These are phyloP conservation scores for Cyphomyrus discorhynchus DNA, from an alignment of 2,113 vertebrate species.

Conservation along the genomic window DNA sequence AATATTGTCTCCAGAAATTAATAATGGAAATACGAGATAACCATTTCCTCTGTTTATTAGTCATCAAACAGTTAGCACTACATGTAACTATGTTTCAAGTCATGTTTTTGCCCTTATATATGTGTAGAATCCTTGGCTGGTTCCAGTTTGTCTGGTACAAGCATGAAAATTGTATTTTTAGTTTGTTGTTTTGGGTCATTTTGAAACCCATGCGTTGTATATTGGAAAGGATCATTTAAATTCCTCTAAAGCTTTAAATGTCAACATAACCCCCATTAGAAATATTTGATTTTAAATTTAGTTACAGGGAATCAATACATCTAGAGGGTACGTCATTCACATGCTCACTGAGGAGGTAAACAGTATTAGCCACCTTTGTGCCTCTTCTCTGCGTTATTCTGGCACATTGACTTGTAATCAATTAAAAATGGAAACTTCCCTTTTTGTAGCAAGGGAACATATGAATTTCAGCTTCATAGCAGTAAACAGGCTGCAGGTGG, in stretches of 20 bases:
- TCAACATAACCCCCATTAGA: background rate
- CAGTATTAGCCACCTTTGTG: background rate
- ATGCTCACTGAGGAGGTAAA: background rate
- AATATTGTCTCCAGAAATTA: background rate
- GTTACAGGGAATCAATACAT: background rate
- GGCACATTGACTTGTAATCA: background rate
- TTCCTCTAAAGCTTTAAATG: background rate
- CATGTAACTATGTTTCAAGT: background rate
- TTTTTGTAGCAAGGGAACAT: background rate
- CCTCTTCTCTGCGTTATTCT: too few species aligned
- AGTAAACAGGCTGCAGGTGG: background rate
- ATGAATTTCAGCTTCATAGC: background rate
- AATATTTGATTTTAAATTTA: conserved; percentile 3
- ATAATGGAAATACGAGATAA: background rate
- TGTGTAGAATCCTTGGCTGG: background rate
- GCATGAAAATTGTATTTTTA: background rate
- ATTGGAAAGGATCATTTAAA: background rate
- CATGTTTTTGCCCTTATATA: background rate
- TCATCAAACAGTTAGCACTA: background rate
- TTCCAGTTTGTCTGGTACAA: background rate
- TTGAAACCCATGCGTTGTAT: background rate
- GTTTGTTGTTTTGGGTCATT: background rate
- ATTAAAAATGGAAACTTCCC: background rate
- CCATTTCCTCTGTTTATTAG: background rate
- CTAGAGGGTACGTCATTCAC: background rate